A percentile compares a stretch with the other conserved stretches of the same genome.
Conservation (phyloP, 2,113 vertebrate species). For the Oryzias woworae region DNA sequence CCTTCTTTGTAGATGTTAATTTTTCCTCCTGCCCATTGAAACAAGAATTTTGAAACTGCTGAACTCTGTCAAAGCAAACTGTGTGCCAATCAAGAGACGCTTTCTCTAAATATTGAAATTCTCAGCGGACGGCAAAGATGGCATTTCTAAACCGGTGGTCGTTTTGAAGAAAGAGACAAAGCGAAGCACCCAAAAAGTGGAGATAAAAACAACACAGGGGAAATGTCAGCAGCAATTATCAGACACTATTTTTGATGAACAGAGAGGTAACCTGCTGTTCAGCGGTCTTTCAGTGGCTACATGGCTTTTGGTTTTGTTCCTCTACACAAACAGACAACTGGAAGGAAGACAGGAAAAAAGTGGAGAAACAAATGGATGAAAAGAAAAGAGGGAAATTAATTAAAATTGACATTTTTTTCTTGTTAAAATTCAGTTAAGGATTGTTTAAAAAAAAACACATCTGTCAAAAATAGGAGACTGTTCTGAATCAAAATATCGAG, state of each 20-base stretch:
- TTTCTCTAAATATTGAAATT: constrained; percentile 56
- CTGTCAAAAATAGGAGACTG: too few relatives aligned
- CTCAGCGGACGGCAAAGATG: constrained; percentile 56
- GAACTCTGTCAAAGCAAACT: constrained; percentile 53
- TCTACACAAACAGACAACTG: constrained; percentile 8
- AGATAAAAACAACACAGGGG: constrained; percentile 66
- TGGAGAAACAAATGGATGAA: constrained; percentile 7
- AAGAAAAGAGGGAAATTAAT: background rate
- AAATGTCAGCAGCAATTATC: constrained; percentile 84
- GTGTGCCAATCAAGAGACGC: constrained; percentile 50
- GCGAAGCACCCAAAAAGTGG: constrained; percentile 66
- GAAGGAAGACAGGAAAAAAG: constrained; percentile 13
- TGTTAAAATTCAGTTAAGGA: too few relatives aligned
- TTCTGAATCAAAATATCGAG: too few relatives aligned
- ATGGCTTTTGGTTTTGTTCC: constrained; percentile 59
- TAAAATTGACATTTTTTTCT: too few relatives aligned
- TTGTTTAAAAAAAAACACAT: too few relatives aligned
- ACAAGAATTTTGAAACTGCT: constrained; percentile 49
- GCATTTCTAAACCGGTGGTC: constrained; percentile 62
- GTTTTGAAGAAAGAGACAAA: constrained; percentile 58
- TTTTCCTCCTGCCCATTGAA: constrained; percentile 15
- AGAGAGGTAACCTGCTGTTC: constrained; percentile 76
- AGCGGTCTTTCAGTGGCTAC: constrained; percentile 50
- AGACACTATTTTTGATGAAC: constrained; percentile 53
- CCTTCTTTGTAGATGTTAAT: constrained; percentile 12